Evolutionary conservation across 2,888 invertebrate genomes (phyloP).

Genomic region (Rapana venosa): DNA sequence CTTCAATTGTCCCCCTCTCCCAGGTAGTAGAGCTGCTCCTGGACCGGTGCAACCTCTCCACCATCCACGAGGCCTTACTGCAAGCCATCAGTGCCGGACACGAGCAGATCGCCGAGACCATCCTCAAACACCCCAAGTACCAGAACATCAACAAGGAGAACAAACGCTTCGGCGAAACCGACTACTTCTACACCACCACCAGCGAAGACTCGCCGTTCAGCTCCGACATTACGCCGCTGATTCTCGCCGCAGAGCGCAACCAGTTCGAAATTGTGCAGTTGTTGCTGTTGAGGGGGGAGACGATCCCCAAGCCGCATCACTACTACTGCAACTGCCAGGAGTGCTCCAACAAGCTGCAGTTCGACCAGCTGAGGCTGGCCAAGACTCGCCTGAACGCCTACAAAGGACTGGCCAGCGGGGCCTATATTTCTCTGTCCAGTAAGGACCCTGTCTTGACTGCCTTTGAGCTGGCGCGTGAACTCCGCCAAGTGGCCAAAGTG

Average conservation of each 20-base stretch:
- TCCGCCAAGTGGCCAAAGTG: constrained; percentile 66
- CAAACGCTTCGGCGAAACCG: constrained; percentile 66
- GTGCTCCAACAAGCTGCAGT: constrained; percentile 69
- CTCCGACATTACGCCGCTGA: constrained; percentile 72
- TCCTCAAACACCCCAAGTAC: constrained; percentile 74
- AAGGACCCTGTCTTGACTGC: constrained; percentile 74
- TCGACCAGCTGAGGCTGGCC: constrained; percentile 71
- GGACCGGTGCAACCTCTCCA: constrained; percentile 67
- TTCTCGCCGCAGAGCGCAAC: constrained; percentile 71
- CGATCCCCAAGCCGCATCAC: constrained; percentile 75
- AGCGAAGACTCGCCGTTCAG: constrained; percentile 72
- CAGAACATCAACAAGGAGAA: constrained; percentile 65
- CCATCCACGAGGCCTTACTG: constrained; percentile 72
- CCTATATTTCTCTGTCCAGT: constrained; percentile 73
- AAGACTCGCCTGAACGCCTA: constrained; percentile 73
- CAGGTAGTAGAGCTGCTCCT: constrained; percentile 63
- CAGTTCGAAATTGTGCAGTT: constrained; percentile 72
- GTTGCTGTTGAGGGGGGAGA: constrained; percentile 70
- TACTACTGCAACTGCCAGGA: constrained; percentile 74
- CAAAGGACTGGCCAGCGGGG: constrained; percentile 70
- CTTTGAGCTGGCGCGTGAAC: constrained; percentile 71
- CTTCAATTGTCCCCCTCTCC: too few species aligned
- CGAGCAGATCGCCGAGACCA: constrained; percentile 74
- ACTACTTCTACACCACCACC: constrained; percentile 67
- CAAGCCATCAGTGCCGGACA: constrained; percentile 74